phyloP scores from a whole-genome alignment of 2,797 vertebrate species.

The Trematomus bernacchii region DNA sequence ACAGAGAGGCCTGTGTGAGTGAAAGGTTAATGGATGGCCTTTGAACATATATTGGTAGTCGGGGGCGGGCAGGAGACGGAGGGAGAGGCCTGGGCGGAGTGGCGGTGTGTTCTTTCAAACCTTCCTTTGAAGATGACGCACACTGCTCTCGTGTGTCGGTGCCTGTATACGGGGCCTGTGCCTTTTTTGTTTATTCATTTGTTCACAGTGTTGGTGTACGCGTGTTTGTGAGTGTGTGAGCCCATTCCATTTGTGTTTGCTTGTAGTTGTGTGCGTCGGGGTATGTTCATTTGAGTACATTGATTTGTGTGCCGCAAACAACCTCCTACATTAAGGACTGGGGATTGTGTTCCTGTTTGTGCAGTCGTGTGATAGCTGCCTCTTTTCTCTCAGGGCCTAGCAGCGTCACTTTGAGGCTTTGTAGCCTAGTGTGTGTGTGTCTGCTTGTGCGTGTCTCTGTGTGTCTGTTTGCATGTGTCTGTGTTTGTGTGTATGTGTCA shows the following conservation, averaged over 20 bases:
- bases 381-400: conserved; percentile 55
- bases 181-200: conserved; percentile 71
- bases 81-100: conserved; percentile 47
- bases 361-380: conserved; percentile 60
- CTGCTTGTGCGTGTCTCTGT: neutral
- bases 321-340: conserved; percentile 58
- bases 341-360: conserved; percentile 66
- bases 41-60: conserved; percentile 86
- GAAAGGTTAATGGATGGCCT: conserved; percentile 89
- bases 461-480: neutral
- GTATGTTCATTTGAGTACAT: conserved; percentile 69
- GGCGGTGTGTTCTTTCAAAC: conserved; percentile 78
- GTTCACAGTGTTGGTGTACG: conserved; percentile 34
- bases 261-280: conserved; percentile 52
- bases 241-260: conserved; percentile 65
- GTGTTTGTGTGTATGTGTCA: conserved; percentile 15
- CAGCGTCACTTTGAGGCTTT: conserved; percentile 57
- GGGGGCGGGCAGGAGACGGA: conserved; percentile 62
- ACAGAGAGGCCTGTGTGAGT: conserved; percentile 83
- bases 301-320: conserved; percentile 76
- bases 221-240: conserved; percentile 20
- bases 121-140: conserved; percentile 80
- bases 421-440: conserved; percentile 25
- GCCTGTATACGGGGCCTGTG: conserved; percentile 46
- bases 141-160: conserved; percentile 58